Evolutionary conservation across 2,888 invertebrate species (phyloP), one percentile per base, ranked within the genome.

Genomic region (Agonum fuliginosum): DNA sequence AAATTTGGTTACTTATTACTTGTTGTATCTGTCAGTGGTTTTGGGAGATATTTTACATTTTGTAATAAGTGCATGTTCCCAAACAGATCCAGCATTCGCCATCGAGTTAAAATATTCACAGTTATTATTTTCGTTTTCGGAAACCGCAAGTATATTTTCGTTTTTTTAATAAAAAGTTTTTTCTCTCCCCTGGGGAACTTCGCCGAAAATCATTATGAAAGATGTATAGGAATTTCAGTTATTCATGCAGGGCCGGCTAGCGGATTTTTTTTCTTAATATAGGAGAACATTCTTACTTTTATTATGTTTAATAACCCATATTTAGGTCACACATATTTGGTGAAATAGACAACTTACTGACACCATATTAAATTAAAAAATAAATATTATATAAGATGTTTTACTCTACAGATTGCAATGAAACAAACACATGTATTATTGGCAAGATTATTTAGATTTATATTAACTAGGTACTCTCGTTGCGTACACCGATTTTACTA

Each of bases 161-260:
- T 22, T 72, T 72, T 72, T 71, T 72, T 72, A 51, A 72, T 51
- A 51, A 72, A 72, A 72, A 72, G n/a, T 51, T 72, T 72, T 72
- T 17, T 41, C 41, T 43, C 12, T 43, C 43, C 22, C 24, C 8
- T 0, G 30, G 70, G 30, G 34, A 72, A 72, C 71, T 69, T 69
- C 43, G 51, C 51, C 34, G 71, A 54, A 70, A 72, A 72, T 72
- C 71, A 72, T 72, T 72, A 72, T 72, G 51, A 72, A 54, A 48
- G 71, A 72, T 72, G 54, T 72, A 72, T 72, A 67, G 67, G 41
- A 67, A 67, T 67, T 67, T 67, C 67, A 67, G 67, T 67, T 67
- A 41, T 41, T 67, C 41, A n/a, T 12, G 3, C 54, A 54, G 54
- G 22, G 12, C 54, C 24, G 54, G 41, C 41, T 24, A 37, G 12